Conservation (phyloP, 2,797 vertebrate species). For the Todus mexicanus region DNA sequence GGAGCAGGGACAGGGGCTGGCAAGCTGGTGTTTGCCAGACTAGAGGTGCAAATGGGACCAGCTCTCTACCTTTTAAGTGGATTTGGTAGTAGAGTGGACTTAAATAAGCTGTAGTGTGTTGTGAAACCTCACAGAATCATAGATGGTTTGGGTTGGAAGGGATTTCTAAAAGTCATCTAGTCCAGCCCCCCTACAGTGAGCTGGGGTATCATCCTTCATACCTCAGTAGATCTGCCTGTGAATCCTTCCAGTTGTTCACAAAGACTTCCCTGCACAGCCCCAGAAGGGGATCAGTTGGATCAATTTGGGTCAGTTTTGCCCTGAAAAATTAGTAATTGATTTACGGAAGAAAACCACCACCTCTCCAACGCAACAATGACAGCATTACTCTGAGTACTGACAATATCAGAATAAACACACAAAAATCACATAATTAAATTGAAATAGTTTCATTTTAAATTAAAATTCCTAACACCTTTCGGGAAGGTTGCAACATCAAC, state of each 20-base stretch:
- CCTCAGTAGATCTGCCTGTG: not conserved
- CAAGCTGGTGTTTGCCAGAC: not conserved
- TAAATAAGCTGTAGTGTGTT: not conserved
- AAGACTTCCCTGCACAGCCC: not conserved
- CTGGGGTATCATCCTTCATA: too few species aligned
- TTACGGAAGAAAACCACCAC: not conserved
- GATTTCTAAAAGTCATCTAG: too few species aligned
- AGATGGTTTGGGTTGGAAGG: too few species aligned
- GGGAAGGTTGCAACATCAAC: not conserved
- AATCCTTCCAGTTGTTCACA: not conserved
- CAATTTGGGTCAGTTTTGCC: not conserved
- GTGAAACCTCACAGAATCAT: not conserved
- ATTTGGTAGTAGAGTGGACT: not conserved
- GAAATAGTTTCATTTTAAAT: not conserved
- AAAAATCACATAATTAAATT: not conserved
- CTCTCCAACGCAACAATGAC: not conserved
- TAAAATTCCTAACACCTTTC: not conserved
- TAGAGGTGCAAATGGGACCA: not conserved
- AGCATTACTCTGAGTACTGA: not conserved
- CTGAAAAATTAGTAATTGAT: not conserved
- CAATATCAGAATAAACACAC: not conserved
- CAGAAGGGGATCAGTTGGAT: rapidly evolving
- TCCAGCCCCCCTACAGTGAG: too few species aligned
- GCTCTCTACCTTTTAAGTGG: not conserved
- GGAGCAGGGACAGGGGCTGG: not conserved